A percentile compares a stretch with the other conserved stretches of the same genome.
These are phyloP conservation scores for Octopus sinensis DNA, from an alignment of 1,140 invertebrate species.

Conservation along the genomic window DNA sequence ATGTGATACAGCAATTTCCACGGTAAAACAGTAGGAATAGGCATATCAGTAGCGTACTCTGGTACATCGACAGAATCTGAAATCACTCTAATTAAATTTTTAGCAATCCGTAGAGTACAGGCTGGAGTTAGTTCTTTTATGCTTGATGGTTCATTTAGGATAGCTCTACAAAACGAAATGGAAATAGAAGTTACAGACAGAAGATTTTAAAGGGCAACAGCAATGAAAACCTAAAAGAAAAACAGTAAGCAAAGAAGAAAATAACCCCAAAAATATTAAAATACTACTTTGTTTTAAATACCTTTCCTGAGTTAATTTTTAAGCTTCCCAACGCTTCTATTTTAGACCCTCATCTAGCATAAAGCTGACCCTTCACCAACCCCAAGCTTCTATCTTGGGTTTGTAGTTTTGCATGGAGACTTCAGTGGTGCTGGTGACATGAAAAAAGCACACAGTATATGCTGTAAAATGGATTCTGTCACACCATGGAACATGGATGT, in stretches of 20 bases:
- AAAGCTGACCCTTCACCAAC: too few relatives aligned
- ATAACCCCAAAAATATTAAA: slow-evolving; percentile 8
- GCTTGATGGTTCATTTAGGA: not conserved
- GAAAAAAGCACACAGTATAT: too few relatives aligned
- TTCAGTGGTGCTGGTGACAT: too few relatives aligned
- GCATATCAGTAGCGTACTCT: slow-evolving; percentile 67
- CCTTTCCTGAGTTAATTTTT: too few relatives aligned
- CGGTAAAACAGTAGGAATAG: slow-evolving; percentile 70
- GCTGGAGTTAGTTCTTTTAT: slow-evolving; percentile 10
- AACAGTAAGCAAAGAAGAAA: not conserved
- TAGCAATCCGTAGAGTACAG: slow-evolving; percentile 64
- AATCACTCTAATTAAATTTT: slow-evolving; percentile 73
- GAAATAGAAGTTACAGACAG: not conserved
- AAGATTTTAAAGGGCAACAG: not conserved
- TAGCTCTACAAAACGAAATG: not conserved
- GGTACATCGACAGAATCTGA: slow-evolving; percentile 68
- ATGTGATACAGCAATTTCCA: slow-evolving; percentile 82
- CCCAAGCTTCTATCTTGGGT: too few relatives aligned
- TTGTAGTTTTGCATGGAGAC: too few relatives aligned
- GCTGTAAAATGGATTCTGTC: too few relatives aligned
- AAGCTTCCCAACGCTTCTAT: too few relatives aligned
- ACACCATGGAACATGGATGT: too few relatives aligned
- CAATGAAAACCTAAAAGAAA: too few relatives aligned
- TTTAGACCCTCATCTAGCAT: too few relatives aligned
- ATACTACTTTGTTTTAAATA: not conserved